A percentile compares a stretch with the other conserved stretches of the same genome.
Evolutionary conservation across 2,113 vertebrate genomes (phyloP).

Genomic region (Balaenoptera acutorostrata): DNA sequence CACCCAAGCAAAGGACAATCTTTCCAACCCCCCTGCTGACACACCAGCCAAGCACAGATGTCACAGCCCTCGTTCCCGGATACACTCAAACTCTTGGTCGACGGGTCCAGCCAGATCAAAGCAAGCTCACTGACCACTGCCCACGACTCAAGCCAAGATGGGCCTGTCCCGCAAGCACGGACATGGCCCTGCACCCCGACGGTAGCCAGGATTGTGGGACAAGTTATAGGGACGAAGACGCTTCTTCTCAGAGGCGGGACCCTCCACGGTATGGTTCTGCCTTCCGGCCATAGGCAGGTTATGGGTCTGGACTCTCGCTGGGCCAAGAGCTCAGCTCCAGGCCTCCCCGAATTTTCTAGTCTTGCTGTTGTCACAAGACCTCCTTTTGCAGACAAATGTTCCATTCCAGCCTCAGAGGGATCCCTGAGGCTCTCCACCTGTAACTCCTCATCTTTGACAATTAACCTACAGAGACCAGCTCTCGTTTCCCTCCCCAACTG

Average conservation of each 20-base stretch:
- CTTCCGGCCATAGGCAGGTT: background rate
- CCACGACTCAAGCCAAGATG: accelerated
- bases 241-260: background rate
- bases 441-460: background rate
- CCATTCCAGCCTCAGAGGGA: background rate
- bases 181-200: accelerated
- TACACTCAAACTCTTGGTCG: background rate
- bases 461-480: background rate
- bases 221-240: accelerated
- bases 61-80: background rate
- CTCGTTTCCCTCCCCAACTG: background rate
- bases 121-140: background rate
- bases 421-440: background rate
- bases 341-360: background rate
- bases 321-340: background rate
- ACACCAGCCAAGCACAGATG: background rate
- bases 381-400: background rate
- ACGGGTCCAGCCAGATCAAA: background rate
- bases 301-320: background rate
- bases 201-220: background rate
- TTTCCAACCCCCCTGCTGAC: background rate
- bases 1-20: background rate
- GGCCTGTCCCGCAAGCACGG: background rate
- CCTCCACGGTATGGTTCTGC: background rate
- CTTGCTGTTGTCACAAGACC: background rate